Evolutionary conservation across 2,113 vertebrate species (phyloP), one percentile per base, ranked within the genome.

Genomic region (Gallinago media): DNA sequence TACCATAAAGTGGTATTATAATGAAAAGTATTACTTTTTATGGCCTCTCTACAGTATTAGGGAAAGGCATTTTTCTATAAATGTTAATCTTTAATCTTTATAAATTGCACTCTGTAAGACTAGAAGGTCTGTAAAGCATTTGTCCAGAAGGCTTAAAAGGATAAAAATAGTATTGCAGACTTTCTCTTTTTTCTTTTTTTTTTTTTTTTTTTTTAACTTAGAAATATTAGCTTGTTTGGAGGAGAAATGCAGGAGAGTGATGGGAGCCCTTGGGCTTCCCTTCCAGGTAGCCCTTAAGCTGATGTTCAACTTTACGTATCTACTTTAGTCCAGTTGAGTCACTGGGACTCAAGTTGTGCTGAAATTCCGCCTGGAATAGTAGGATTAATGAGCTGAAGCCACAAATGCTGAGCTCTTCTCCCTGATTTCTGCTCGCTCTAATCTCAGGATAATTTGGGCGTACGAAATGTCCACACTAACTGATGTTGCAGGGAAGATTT

Each of bases 61-160:
- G 88, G 36, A 89, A 95, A 89, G 78, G 55, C 77, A 55, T 95
- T 96, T 97, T 89, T 97, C 96, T 94, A 58, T 73, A 90, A 95
- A 85, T 93, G 93, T 96, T 96, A 89, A 92, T 95, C 75, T 94
- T 88, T 93, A 92, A 85, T 96, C 96, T 94, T 96, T 94, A 89
- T 90, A 88, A 96, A 94, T 94, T 88, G 68, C 73, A 77, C 72
- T 92, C 83, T 91, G 65, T 82, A 85, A 80, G 86, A 84, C 70
- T 80, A 54, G 29, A 68, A 66, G 85, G 86, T 88, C 76, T 92
- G 74, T 63, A 72, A 67, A 86, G 72, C 42, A 34, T 77, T 87
- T 89, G 84, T 91, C 91, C 89, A 31, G 3, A 42, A 83, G 92
- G 89, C 95, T 87, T 61, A 23, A 38, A 52, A 77, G 86, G 95